phyloP scores from a whole-genome alignment of 30 jellyfish, hydroid and myxozoan genomes.

The Sanderia malayensis region DNA sequence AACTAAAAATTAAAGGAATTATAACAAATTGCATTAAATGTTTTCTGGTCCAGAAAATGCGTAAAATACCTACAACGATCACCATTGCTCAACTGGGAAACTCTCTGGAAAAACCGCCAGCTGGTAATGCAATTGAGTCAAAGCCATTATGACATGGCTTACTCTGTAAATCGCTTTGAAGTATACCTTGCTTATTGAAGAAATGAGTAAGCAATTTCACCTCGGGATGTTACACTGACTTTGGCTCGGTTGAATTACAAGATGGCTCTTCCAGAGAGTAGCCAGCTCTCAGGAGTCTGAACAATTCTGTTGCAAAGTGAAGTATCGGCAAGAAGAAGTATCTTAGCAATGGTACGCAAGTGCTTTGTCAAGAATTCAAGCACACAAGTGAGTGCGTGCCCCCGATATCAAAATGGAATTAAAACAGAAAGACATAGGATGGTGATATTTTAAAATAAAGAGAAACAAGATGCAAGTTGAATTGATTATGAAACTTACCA shows the following conservation, averaged over 20 bases:
- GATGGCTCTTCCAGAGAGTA: too few relatives aligned
- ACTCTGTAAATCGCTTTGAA: too few relatives aligned
- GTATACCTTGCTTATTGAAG: too few relatives aligned
- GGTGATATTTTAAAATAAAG: background rate
- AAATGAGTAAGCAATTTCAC: too few relatives aligned
- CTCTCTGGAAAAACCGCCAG: background rate
- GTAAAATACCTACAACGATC: background rate
- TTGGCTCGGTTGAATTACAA: too few relatives aligned
- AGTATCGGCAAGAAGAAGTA: background rate
- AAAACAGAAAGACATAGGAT: background rate
- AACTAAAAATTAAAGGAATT: conserved; percentile 12
- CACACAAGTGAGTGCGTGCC: background rate
- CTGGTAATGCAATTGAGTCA: background rate
- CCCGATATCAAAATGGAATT: background rate
- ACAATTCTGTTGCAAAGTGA: too few relatives aligned
- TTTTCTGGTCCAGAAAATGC: background rate
- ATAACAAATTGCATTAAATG: background rate
- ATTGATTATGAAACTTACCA: conserved; percentile 19
- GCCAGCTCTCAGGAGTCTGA: too few relatives aligned
- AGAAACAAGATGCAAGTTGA: background rate
- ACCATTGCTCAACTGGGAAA: background rate
- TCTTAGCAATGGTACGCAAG: background rate
- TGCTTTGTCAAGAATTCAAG: background rate
- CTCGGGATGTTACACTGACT: too few relatives aligned
- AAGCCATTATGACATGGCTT: background rate